Percentiles rank a stretch among this genome's conserved stretches.
Conservation (phyloP, 2,113 vertebrate species). For the Rattus norvegicus region DNA sequence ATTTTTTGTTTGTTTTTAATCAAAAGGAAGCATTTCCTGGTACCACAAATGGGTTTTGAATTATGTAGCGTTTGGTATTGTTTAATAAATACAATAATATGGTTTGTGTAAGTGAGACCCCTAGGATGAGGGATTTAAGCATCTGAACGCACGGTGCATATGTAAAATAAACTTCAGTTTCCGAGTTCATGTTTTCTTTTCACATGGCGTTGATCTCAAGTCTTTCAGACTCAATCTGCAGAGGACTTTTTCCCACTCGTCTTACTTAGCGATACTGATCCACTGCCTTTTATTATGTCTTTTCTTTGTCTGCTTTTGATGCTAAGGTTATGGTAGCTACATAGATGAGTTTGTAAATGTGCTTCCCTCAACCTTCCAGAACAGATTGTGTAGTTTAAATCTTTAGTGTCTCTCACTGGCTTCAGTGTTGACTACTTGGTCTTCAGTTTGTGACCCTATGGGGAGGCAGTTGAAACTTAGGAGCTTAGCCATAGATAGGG, state of each 20-base stretch:
- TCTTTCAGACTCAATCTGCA: not conserved
- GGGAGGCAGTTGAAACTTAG: not conserved
- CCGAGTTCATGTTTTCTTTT: not conserved
- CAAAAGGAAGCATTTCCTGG: not conserved
- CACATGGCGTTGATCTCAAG: not conserved
- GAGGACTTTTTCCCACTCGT: not conserved
- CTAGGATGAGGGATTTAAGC: not conserved
- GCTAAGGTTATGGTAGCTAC: not conserved
- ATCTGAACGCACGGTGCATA: not conserved
- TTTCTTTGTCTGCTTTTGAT: not conserved
- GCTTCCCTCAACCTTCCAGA: not conserved
- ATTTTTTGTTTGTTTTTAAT: not conserved
- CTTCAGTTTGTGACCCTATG: not conserved
- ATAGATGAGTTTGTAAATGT: not conserved
- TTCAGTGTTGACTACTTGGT: not conserved
- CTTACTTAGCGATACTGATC: not conserved
- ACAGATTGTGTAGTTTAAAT: not conserved
- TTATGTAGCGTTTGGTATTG: not conserved
- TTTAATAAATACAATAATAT: not conserved
- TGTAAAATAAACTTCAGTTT: not conserved
- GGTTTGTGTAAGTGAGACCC: not conserved
- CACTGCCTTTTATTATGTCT: not conserved
- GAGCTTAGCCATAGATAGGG: not conserved
- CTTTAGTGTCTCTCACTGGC: not conserved
- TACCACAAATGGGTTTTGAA: not conserved